Percentiles rank a stretch among this genome's conserved stretches.
Evolutionary conservation across 2,797 vertebrate species (phyloP).

Genomic region (Notolepis coatsorum): DNA sequence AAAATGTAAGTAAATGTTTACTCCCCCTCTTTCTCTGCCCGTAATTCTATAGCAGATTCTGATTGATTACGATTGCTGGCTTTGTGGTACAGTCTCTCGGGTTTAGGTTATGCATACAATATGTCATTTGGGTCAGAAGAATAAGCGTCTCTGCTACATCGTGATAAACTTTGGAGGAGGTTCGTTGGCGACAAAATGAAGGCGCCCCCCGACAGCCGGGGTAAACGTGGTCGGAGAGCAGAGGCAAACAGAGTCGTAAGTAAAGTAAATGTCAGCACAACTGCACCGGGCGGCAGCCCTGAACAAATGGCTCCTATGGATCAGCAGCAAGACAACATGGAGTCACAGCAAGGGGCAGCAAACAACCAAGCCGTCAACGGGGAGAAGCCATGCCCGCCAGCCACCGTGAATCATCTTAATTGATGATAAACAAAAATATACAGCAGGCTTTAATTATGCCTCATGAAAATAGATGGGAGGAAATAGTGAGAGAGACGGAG

Average conservation of each 20-base stretch:
- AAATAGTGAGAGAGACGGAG: slow-evolving; percentile 36
- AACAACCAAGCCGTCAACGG: slow-evolving; percentile 40
- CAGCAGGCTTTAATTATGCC: slow-evolving; percentile 66
- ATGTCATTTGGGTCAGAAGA: slow-evolving; percentile 38
- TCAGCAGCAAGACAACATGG: slow-evolving; percentile 34
- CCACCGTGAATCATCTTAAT: slow-evolving; percentile 67
- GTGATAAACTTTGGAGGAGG: slow-evolving; percentile 36
- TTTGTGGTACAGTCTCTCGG: slow-evolving; percentile 38
- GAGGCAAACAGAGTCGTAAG: slow-evolving; percentile 37
- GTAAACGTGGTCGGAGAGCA: slow-evolving; percentile 34
- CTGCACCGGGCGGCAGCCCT: slow-evolving; percentile 25
- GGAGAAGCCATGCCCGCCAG: slow-evolving; percentile 35
- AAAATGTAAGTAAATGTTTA: slow-evolving; percentile 31
- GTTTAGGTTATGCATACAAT: slow-evolving; percentile 51
- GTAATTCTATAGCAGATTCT: background rate
- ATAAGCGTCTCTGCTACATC: slow-evolving; percentile 11
- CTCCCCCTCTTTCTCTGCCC: slow-evolving; percentile 14
- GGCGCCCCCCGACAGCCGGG: slow-evolving; percentile 40
- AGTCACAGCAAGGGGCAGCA: slow-evolving; percentile 27
- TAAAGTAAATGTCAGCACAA: slow-evolving; percentile 54
- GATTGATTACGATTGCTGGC: slow-evolving; percentile 36
- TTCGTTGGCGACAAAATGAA: slow-evolving; percentile 48
- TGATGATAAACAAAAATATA: slow-evolving; percentile 68
- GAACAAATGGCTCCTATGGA: slow-evolving; percentile 48
- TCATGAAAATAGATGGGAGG: slow-evolving; percentile 58